These are phyloP conservation scores for Vespertilio murinus DNA, from an alignment of 2,797 vertebrate species.

Conservation along the genomic window DNA sequence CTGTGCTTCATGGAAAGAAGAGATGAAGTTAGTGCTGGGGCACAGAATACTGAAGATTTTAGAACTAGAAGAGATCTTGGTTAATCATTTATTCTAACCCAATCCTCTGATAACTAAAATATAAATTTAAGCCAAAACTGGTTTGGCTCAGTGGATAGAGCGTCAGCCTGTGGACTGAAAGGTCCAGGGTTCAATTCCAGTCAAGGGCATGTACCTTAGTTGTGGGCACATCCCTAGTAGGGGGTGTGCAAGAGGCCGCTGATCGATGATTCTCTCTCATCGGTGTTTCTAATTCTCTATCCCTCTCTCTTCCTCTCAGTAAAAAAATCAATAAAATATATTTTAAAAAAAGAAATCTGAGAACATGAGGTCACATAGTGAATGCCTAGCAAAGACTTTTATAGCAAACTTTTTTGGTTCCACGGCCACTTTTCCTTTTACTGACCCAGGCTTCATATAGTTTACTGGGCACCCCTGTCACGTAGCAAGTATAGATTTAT, in stretches of 20 bases:
- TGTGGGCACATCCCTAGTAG: no score
- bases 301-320: no score
- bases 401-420: background rate
- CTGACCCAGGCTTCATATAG: background rate
- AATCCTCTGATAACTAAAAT: constrained; percentile 20
- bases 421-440: background rate
- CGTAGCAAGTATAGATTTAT: no score
- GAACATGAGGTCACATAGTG: background rate
- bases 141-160: no score
- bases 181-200: no score
- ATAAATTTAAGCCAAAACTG: no score
- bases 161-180: no score
- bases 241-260: no score
- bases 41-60: background rate
- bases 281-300: no score
- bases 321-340: no score
- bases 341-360: constrained; percentile 18
- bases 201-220: no score
- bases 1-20: background rate
- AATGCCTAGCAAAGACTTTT: background rate
- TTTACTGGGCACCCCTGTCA: background rate
- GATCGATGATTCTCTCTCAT: no score
- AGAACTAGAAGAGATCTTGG: background rate
- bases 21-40: background rate
- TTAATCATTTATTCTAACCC: background rate